Base-by-base conservation (phyloP, 2,888 invertebrate species). In the Macrosoma leucophasiata region DNA sequence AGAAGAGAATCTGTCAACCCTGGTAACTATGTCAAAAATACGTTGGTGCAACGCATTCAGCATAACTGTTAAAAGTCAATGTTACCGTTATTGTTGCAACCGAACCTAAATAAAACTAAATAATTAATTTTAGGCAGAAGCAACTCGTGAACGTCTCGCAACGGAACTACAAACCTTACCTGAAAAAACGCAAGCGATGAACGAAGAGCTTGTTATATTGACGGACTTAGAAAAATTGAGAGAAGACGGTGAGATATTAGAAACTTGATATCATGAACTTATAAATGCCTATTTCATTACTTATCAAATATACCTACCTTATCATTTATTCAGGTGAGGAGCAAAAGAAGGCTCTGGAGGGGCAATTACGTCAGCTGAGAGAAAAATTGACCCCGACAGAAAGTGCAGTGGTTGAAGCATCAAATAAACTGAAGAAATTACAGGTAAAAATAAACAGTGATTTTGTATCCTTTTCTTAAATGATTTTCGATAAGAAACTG, bases 141-240 rank as follows among this genome's bases (percentile, higher is more conserved):
- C 69, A 2, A 76, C 86, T 1, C 75, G 86, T 11, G 75, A 81
- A 39, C 76, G 85, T 2, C 60, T 88, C 2, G 79, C 73, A 3
- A 65, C 72, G 0, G 86, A 90, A 74, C 81, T 91, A 15, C 87
- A 89, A 50, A 88, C 90, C 26, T 66, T 92, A 38, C 90, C 91
- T 32, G 87, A 88, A 31, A 91, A 91, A 63, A 88, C 91, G 11
- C 82, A 72, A 36, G 84, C 84, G 3, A 90, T 90, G 88, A 82
- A 87, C 46, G 84, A 84, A 27, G 91, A 92, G 53, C 76, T 92
- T 13, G 61, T 82, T 0, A 77, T 77, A 2, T 78, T 89, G 28
- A 82, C 87, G 3, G 89, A 92, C 59, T 62, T 91, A 3, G 90
- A 88, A 22, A 78, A 70, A 17, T 59, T 89, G 6, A 82, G 87